Evolutionary conservation across 2,797 vertebrate species (phyloP), one percentile per base, ranked within the genome.

Genomic region (Numenius phaeopus): DNA sequence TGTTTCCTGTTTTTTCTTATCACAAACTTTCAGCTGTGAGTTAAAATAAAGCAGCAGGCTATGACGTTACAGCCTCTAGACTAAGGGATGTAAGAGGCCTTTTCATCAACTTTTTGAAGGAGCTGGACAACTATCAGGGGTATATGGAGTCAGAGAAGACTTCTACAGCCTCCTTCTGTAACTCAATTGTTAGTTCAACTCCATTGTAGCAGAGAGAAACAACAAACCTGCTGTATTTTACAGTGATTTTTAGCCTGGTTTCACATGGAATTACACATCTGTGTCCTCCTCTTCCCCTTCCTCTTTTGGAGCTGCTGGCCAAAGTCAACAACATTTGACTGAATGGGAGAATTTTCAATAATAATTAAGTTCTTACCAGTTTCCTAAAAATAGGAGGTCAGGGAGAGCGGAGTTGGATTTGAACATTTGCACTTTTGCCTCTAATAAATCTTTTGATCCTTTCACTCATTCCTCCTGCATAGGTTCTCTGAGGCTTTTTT

Each of bases 1-100:
- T 76, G 65, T 96, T 98, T 98, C 97, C 97, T 97, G 87, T 90
- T 96, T 96, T 87, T 85, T 46, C 90, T 97, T 98, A 98, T 98
- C 97, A 91, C 91, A 95, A 78, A 67, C 77, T 95, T 97, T 96
- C 96, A 97, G 82, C 95, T 95, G 90, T 71, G 94, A 85, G 91
- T 95, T 94, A 64, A 89, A 89, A 96, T 85, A 94, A 88, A 88
- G 84, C 77, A 61, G 46, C 44, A 62, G 50, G 61, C 5, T 7
- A 6, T 92, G 88, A 96, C 5, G 0, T 93, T 90, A 37, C 0
- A 9, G 30, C 8, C 58, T 58, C 87, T 91, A 49, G 44, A 37
- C 79, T 61, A 46, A 65, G 64, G 64, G 70, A 87, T 73, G 70
- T 82, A 91, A 79, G 79, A 83, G 52, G 52, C 54, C 46, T 70